Base-by-base conservation (phyloP, 1,140 invertebrate species). In the Camponotus floridanus region DNA sequence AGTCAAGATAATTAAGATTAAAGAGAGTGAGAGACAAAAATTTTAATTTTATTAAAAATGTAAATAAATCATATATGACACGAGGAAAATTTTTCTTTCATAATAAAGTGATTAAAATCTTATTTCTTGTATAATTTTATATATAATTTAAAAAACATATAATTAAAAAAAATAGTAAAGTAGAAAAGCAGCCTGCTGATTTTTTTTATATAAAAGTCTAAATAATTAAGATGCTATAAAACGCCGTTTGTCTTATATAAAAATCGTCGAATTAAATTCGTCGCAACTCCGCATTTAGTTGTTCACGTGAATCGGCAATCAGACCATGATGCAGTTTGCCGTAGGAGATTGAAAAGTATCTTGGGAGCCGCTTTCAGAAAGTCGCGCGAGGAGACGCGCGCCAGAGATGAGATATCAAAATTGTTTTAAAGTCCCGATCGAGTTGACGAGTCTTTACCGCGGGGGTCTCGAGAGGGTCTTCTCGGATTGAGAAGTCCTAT, bases 401-500 rank as follows among this genome's bases (percentile, higher is more conserved):
- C 11, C 64, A 68, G 57, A 91, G 88, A 91, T 89, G 90, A 91
- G 87, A 91, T 87, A 87, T 90, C 85, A 91, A 91, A 91, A 91
- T 91, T 91, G 87, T 88, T 91, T 91, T 88, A 91, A 91, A 91
- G 87, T 88, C 80, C 62, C 87, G 85, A 91, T 91, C 87, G 90
- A 91, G 67, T 91, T 89, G 90, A 90, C 87, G 85, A 91, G 90
- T 86, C 85, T 87, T 90, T 85, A 80, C 62, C 48, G 31, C 57
- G 87, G 48, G 65, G 45, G 21, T 57, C n/a, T 74, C 55, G 59
- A 13, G 68, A 74, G 70, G 18, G 48, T 51, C 48, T 51, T 51
- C 48, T 51, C 85, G 87, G 48, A 86, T 85, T 59, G 83, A 86
- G 71, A 88, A 67, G 86, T 88, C 83, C 48, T 59, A 86, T 86